Conservation (phyloP, 2,113 vertebrate species). For the Lepisosteus oculatus region DNA sequence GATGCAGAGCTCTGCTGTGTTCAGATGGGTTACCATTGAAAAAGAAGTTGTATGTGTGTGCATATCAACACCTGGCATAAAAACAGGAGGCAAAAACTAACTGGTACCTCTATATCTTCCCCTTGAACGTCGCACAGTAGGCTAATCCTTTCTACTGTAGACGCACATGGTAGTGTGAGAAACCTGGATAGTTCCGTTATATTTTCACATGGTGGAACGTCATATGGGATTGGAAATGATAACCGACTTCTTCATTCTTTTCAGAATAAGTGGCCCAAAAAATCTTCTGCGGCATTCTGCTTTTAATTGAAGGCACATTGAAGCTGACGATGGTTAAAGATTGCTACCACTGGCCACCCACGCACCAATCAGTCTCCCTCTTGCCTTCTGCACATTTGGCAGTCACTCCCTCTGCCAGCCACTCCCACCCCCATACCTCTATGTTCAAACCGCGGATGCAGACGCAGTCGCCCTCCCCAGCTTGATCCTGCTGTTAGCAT, state of each 20-base stretch:
- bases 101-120: too few species aligned
- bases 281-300: background rate
- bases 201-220: too few species aligned
- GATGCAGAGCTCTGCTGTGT: too few species aligned
- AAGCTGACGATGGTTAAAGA: background rate
- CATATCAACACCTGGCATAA: too few species aligned
- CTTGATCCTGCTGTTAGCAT: constrained; percentile 15
- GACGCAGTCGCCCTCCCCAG: background rate
- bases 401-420: background rate
- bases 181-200: too few species aligned
- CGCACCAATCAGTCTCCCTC: background rate
- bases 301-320: background rate
- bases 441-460: background rate
- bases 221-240: background rate
- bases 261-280: background rate
- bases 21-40: too few species aligned
- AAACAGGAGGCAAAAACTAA: too few species aligned
- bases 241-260: background rate
- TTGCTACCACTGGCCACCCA: constrained; percentile 10
- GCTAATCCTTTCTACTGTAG: too few species aligned
- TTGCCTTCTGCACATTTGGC: background rate
- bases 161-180: too few species aligned
- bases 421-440: background rate
- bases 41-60: too few species aligned
- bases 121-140: too few species aligned